Conservation (phyloP, 2,888 invertebrate genomes). For the Parascotia fuliginaria region DNA sequence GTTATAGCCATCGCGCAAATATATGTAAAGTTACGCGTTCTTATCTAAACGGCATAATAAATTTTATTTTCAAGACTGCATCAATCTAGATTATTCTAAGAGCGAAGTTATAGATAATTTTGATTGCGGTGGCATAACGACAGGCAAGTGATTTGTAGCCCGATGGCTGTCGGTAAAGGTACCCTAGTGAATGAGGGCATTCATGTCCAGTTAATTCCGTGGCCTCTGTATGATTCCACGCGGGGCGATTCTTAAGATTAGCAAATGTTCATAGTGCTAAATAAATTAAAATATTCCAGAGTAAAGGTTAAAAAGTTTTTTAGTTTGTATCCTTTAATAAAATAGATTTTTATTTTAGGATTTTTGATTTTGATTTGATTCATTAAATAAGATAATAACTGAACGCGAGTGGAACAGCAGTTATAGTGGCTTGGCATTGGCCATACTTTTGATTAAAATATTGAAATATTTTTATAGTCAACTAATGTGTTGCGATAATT, state of each 20-base stretch:
- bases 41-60: neutral
- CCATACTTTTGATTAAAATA: no score
- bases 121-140: slow-evolving; percentile 8
- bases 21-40: neutral
- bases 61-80: neutral
- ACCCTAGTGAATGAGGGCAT: slow-evolving; percentile 18
- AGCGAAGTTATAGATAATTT: neutral
- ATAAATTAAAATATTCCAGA: neutral
- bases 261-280: slow-evolving; percentile 1
- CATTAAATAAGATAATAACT: no score
- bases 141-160: neutral
- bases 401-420: no score
- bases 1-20: neutral
- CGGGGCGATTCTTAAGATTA: slow-evolving; percentile 13
- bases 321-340: no score
- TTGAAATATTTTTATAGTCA: no score
- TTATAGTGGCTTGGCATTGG: no score
- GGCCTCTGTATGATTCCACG: slow-evolving; percentile 26
- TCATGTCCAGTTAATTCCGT: slow-evolving; percentile 28
- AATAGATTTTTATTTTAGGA: no score
- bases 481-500: no score
- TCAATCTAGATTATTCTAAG: slow-evolving; percentile 4
- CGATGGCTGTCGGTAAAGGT: neutral
- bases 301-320: neutral
- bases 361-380: no score